A percentile compares a stretch with the other conserved stretches of the same genome.
phyloP scores from a whole-genome alignment of 2,797 vertebrate species.

The Poecilia gillii region DNA sequence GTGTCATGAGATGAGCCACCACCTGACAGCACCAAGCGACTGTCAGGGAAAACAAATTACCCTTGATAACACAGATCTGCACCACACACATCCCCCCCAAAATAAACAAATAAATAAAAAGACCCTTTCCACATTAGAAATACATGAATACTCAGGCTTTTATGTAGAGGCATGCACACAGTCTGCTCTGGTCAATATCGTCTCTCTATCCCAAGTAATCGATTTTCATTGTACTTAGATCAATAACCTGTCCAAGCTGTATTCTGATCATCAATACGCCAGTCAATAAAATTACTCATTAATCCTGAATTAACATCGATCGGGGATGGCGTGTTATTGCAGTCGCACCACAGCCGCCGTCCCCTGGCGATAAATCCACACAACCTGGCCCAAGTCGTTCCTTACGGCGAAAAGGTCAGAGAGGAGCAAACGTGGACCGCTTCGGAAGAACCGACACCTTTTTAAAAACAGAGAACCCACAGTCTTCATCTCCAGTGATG shows the following conservation, averaged over 20 bases:
- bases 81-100: background rate
- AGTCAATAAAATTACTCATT: constrained; percentile 53
- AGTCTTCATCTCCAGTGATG: background rate
- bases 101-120: background rate
- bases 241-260: constrained; percentile 38
- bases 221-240: constrained; percentile 55
- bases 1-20: constrained; percentile 53
- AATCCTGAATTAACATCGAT: constrained; percentile 64
- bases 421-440: constrained; percentile 2
- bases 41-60: constrained; percentile 63
- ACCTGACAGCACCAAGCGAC: constrained; percentile 52
- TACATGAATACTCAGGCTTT: background rate
- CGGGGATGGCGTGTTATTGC: constrained; percentile 8
- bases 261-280: constrained; percentile 53
- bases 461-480: constrained; percentile 6
- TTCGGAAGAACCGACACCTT: constrained; percentile 5
- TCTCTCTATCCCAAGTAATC: constrained; percentile 46
- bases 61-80: constrained; percentile 19
- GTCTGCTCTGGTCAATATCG: constrained; percentile 52
- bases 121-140: background rate
- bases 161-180: background rate
- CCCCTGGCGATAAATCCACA: constrained; percentile 15
- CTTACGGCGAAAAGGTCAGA: constrained; percentile 35
- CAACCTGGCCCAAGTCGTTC: background rate
- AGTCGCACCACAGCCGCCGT: constrained; percentile 12